These are phyloP conservation scores for Sitobion miscanthi DNA, from an alignment of 1,140 invertebrate genomes.

Conservation along the genomic window DNA sequence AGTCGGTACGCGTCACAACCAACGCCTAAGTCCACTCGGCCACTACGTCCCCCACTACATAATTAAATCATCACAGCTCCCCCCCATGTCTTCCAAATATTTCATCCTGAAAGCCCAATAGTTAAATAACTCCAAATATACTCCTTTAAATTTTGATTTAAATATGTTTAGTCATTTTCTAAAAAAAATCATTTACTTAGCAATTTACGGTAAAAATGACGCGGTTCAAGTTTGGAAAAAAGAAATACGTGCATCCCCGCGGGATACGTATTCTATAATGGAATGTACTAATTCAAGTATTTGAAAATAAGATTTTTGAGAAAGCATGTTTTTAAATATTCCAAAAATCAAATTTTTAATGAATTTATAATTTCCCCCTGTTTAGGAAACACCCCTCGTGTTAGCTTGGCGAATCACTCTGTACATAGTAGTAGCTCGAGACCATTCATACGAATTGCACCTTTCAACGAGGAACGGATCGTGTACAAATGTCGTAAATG, in stretches of 20 bases:
- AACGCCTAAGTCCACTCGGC: no score
- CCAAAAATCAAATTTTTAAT: background rate
- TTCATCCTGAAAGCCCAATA: no score
- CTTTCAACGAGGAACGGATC: background rate
- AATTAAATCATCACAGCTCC: no score
- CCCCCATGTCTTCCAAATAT: no score
- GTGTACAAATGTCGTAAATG: background rate
- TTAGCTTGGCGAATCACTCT: background rate
- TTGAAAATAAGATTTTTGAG: background rate
- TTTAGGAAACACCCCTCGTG: fast-evolving
- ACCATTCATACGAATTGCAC: background rate
- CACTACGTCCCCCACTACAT: no score
- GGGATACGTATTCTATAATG: no score
- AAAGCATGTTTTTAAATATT: background rate
- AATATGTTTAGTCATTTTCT: no score
- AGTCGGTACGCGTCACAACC: no score
- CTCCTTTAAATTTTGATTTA: no score
- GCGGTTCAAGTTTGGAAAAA: background rate
- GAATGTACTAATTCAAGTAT: background rate
- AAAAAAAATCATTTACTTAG: no score
- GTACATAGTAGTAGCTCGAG: background rate
- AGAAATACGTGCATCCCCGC: background rate
- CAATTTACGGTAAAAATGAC: no score
- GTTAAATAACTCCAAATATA: no score
- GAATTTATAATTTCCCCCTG: background rate